phyloP scores from a whole-genome alignment of 2,797 vertebrate genomes.

The Menidia menidia region DNA sequence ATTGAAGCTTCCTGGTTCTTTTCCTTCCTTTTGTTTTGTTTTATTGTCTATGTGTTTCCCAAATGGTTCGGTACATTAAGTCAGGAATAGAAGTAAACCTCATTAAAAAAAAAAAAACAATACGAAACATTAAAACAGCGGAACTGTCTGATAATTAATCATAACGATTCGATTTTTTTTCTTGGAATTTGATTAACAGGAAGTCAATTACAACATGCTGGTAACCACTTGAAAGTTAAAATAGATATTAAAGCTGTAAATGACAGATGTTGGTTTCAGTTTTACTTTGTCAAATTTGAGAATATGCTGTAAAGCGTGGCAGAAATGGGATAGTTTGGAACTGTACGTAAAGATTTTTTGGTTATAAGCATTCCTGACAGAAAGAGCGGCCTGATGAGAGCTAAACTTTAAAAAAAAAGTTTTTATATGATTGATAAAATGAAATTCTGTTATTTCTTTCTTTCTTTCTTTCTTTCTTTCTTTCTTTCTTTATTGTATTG shows the following conservation, averaged over 20 bases:
- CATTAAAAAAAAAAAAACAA: not conserved
- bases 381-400: too few relatives aligned
- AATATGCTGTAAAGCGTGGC: not conserved
- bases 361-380: too few relatives aligned
- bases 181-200: not conserved
- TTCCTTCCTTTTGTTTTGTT: constrained; percentile 5
- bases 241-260: not conserved
- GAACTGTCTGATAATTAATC: too few relatives aligned
- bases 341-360: too few relatives aligned
- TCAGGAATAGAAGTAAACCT: constrained; percentile 35
- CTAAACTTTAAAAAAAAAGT: too few relatives aligned
- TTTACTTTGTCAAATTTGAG: not conserved
- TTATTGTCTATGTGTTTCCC: constrained; percentile 11
- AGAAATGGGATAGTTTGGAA: not conserved
- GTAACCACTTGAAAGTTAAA: not conserved
- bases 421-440: too few relatives aligned
- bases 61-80: constrained; percentile 26
- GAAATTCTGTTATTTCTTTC: too few relatives aligned
- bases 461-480: too few relatives aligned
- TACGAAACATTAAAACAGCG: too few relatives aligned
- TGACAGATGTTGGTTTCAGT: not conserved
- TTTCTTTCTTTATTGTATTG: too few relatives aligned
- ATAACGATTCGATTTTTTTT: too few relatives aligned
- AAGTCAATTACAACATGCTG: not conserved
- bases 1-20: constrained; percentile 36